These are phyloP conservation scores for Sebastes aleutianus DNA, from an alignment of 2,797 vertebrate species.

Conservation along the genomic window DNA sequence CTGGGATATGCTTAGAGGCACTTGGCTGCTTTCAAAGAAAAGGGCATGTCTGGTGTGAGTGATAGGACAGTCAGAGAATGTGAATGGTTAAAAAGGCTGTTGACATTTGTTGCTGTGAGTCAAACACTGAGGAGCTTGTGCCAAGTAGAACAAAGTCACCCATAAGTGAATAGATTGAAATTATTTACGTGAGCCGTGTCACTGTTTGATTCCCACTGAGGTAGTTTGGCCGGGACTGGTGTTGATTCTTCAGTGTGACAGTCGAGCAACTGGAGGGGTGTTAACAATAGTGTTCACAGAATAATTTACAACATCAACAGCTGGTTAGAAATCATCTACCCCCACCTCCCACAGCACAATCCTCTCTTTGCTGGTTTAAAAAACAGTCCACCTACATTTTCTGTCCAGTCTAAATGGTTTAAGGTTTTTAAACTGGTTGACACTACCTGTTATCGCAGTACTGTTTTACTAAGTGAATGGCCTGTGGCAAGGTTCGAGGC, in stretches of 20 bases:
- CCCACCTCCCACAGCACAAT: no score
- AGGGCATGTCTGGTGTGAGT: no score
- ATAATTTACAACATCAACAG: neutral
- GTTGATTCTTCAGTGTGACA: neutral
- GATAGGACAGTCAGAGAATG: neutral
- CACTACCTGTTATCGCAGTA: neutral
- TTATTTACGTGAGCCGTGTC: neutral
- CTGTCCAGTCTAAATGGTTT: neutral
- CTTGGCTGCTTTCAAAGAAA: neutral
- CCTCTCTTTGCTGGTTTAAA: neutral
- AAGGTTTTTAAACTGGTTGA: neutral
- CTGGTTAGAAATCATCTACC: neutral
- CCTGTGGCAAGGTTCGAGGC: neutral
- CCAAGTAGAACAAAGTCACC: neutral
- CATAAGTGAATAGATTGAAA: neutral
- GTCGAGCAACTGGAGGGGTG: neutral
- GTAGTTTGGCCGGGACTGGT: neutral
- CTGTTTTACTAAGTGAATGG: no score
- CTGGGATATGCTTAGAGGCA: neutral
- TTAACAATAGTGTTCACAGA: neutral
- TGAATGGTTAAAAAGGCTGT: neutral
- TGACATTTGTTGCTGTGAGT: neutral
- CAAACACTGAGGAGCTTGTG: neutral
- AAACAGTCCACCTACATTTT: neutral
- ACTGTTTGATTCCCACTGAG: neutral